Evolutionary conservation across 2,888 invertebrate genomes (phyloP), one percentile per base, ranked within the genome.

Genomic region (Tetragonisca angustula): DNA sequence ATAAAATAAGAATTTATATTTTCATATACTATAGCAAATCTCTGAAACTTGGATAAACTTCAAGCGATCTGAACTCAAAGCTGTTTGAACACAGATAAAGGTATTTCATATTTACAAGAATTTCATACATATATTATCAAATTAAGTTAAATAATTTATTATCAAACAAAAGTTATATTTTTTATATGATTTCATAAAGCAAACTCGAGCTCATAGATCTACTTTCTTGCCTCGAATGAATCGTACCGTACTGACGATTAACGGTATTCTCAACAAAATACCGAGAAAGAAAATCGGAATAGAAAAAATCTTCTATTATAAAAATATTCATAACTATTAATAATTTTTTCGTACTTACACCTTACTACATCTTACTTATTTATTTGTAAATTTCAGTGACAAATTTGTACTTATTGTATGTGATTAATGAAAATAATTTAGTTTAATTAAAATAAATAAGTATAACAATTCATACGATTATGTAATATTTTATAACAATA

Each of bases 161-260:
- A 24, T 24, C 24, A 59, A 59, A 56, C 11, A 59, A 36, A 49
- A 43, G 9, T 74, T 17, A 43, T 52, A 59, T 65, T 71, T 43
- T 43, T 50, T 67, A 36, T n/a, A 36, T 71, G 68, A 71, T 43
- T 69, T 52, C 27, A 65, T 67, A 64, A 67, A 69, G 54, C 13
- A 61, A 79, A 79, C 76, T 84, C 61, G 70, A 76, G 56, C 79
- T 73, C 62, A 27, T 76, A 83, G 83, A 76, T 61, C 76, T 72
- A 84, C 70, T 84, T 83, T 79, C 54, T 49, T 56, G 21, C 59
- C 32, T 76, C 54, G 15, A 83, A 83, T 61, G 71, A 82, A 67
- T 61, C 74, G 4, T 1, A 56, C 9, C 15, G 15, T 56, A 32
- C 67, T 59, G 52, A 27, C 62, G 62, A 56, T 76, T 83, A 84